These are phyloP conservation scores for Oryzias melastigma DNA, from an alignment of 2,113 vertebrate genomes.

Conservation along the genomic window DNA sequence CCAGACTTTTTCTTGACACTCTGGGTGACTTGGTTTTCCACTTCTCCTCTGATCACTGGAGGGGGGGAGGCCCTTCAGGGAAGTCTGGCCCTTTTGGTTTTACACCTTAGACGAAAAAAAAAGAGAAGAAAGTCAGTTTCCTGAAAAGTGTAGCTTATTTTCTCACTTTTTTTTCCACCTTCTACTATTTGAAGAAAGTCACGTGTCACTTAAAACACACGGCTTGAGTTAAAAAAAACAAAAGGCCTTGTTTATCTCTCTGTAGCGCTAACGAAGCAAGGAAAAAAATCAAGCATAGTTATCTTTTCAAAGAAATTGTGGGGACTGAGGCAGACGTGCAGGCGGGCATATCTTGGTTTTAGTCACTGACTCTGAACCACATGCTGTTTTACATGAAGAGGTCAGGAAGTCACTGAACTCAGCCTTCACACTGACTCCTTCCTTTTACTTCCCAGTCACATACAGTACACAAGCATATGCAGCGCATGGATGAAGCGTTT, in stretches of 20 bases:
- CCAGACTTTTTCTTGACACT: slow-evolving; percentile 53
- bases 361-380: slow-evolving; percentile 54
- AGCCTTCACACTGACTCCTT: slow-evolving; percentile 41
- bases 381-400: slow-evolving; percentile 56
- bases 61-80: slow-evolving; percentile 51
- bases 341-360: slow-evolving; percentile 53
- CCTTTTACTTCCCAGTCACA: slow-evolving; percentile 27
- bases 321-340: slow-evolving; percentile 45
- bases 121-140: slow-evolving; percentile 29
- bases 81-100: slow-evolving; percentile 30
- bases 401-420: slow-evolving; percentile 70
- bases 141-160: slow-evolving; percentile 28
- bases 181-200: background rate
- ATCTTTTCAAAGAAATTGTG: slow-evolving; percentile 49
- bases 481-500: background rate
- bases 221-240: slow-evolving; percentile 18
- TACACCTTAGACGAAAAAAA: slow-evolving; percentile 10
- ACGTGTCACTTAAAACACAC: background rate
- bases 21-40: slow-evolving; percentile 39
- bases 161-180: background rate
- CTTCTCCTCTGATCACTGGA: slow-evolving; percentile 28
- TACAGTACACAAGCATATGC: background rate
- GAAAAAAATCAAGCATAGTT: slow-evolving; percentile 12
- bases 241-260: slow-evolving; percentile 2
- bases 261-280: slow-evolving; percentile 3